A percentile compares a stretch with the other conserved stretches of the same genome.
Evolutionary conservation across 1,140 invertebrate species (phyloP).

Genomic region (Drosophila nannoptera): DNA sequence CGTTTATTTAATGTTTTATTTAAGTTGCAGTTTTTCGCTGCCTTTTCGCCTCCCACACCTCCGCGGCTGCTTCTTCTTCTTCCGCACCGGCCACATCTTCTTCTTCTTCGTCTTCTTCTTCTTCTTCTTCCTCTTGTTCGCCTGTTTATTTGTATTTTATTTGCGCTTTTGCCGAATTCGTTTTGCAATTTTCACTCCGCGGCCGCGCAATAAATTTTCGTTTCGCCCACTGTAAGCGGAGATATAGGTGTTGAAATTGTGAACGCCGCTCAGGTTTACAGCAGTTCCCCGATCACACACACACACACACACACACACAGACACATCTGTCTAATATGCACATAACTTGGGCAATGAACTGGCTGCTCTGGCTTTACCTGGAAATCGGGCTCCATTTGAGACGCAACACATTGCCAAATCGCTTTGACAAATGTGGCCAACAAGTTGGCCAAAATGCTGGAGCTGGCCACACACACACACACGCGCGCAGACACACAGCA

Average conservation of each 20-base stretch:
- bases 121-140: background rate
- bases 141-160: conserved; percentile 4
- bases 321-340: no score
- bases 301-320: background rate
- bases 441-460: conserved; percentile 3
- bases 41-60: conserved; percentile 4
- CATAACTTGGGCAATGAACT: conserved; percentile 39
- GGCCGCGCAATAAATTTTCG: conserved; percentile 47
- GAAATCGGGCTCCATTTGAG: conserved; percentile 34
- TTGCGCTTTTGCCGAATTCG: conserved; percentile 33
- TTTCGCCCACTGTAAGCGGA: conserved; percentile 31
- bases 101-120: conserved; percentile 9
- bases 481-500: no score
- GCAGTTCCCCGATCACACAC: conserved; percentile 11
- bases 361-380: conserved; percentile 22
- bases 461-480: no score
- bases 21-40: conserved; percentile 22
- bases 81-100: background rate
- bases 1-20: conserved; percentile 16
- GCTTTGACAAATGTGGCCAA: conserved; percentile 22
- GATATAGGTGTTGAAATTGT: conserved; percentile 36
- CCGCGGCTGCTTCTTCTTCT: background rate
- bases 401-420: conserved; percentile 21
- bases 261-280: conserved; percentile 35
- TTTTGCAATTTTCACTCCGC: conserved; percentile 53